Percentiles rank a stretch among this genome's conserved stretches.
These are phyloP conservation scores for Luffia ferchaultella DNA, from an alignment of 2,888 invertebrate species.

Conservation along the genomic window DNA sequence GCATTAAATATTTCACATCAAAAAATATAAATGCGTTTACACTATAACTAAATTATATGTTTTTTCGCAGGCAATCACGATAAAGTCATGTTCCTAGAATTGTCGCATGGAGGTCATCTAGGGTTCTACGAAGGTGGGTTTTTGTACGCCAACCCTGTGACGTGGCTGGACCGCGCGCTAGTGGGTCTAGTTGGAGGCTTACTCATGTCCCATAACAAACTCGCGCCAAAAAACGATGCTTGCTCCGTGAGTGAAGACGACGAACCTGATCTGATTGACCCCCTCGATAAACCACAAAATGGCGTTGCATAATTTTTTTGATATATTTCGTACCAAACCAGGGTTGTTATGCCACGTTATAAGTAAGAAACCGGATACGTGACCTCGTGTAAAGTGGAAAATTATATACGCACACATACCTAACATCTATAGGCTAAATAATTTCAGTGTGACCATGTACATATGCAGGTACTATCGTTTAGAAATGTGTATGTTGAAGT, in stretches of 20 bases:
- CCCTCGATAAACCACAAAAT: conserved; percentile 32
- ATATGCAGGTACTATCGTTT: not conserved
- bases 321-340: not conserved
- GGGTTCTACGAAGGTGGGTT: conserved; percentile 94
- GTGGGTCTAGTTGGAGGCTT: conserved; percentile 82
- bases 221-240: conserved; percentile 29
- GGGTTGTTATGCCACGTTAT: not conserved
- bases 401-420: too few relatives aligned
- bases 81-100: conserved; percentile 77
- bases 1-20: too few relatives aligned
- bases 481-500: not conserved
- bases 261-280: conserved; percentile 52
- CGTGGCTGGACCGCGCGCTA: conserved; percentile 92
- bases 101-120: conserved; percentile 93
- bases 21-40: too few relatives aligned
- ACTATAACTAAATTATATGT: too few relatives aligned
- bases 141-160: conserved; percentile 87
- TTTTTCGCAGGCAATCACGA: conserved; percentile 65
- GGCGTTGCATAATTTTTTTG: not conserved
- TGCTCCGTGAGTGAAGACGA: conserved; percentile 23
- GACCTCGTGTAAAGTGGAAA: too few relatives aligned
- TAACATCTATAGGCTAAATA: too few relatives aligned
- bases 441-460: too few relatives aligned
- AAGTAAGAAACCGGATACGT: not conserved
- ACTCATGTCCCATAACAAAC: conserved; percentile 66